These are phyloP conservation scores for Falco berigora DNA, from an alignment of 2,797 vertebrate species.

Conservation along the genomic window DNA sequence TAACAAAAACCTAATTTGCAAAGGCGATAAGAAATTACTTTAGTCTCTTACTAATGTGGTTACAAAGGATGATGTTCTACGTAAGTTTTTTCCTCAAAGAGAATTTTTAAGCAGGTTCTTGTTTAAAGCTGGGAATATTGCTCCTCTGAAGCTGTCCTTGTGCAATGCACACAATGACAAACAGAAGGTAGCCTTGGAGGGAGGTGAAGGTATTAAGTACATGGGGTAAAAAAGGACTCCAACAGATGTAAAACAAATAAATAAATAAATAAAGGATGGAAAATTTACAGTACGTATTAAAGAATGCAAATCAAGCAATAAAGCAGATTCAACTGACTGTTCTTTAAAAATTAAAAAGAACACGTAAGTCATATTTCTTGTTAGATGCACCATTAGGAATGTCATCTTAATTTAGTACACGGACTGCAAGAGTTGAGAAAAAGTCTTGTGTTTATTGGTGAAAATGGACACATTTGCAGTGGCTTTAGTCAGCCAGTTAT, in stretches of 20 bases:
- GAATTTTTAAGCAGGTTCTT: conserved; percentile 46
- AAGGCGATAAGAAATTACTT: conserved; percentile 54
- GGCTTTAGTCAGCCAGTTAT: background rate
- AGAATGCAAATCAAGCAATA: background rate
- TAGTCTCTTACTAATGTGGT: conserved; percentile 53
- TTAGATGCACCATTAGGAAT: background rate
- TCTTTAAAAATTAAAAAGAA: background rate
- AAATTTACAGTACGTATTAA: background rate
- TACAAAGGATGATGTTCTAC: conserved; percentile 38
- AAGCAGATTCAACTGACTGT: background rate
- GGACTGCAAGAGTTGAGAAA: background rate
- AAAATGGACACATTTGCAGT: background rate
- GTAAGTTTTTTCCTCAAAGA: conserved; percentile 55
- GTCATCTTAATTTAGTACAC: background rate
- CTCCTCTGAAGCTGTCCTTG: conserved; percentile 66
- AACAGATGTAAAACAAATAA: background rate
- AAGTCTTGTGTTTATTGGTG: background rate
- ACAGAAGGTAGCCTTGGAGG: background rate
- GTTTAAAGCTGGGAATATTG: conserved; percentile 51
- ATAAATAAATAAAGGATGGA: too few relatives aligned
- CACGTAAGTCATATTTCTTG: background rate
- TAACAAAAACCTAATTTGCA: conserved; percentile 61
- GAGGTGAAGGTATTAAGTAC: background rate
- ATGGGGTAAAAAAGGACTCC: background rate
- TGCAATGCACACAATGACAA: conserved; percentile 54